Base-by-base conservation (phyloP, 2,797 vertebrate genomes). In the Neosilurus mollespiculum region DNA sequence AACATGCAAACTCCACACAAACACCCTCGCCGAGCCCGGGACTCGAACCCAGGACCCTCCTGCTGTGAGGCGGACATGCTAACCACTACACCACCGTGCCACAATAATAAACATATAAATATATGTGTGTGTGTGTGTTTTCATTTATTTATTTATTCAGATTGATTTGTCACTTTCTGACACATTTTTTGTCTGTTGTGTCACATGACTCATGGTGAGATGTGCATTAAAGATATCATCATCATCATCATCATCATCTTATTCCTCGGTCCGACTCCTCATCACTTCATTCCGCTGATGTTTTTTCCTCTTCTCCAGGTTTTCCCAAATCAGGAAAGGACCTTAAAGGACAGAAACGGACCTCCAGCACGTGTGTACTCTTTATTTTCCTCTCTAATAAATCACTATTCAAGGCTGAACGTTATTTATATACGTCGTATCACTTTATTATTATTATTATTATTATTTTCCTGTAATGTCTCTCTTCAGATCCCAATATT, bases 401-500 rank as follows among this genome's bases (percentile, higher is more conserved):
- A 66, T 26, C 43, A 11, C 18, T 16, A 77, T 61, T 43, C 66
- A 69, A 24, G 34, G 0, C 66, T 67, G 16, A 67, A 34, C 16
- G 0, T 24, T 1, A 16, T 53, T 34, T 76, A 12, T 56, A 9
- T 14, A 6, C 4, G 24, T 37, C 18, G 14, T 24, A 59, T 1
- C 15, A 0, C 24, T 11, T 72, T 14, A 22, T 16, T 7, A 20
- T 69, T 26, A 9, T 16, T 16, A 9, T 22, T 0, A 61, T 58
- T 71, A 20, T 51, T 26, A 34, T 54, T 59, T 24, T 24, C 12
- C 12, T 5, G 20, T 2, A 26, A 30, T 26, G 53, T 16, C 30
- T 34, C 26, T 62, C 53, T 83, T 24, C 51, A 94, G 96, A 97
- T 91, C 88, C 89, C 82, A 93, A 90, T 75, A 93, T 97, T 85